Conservation (phyloP, 1,140 invertebrate genomes). For the Magallana ariakensis region DNA sequence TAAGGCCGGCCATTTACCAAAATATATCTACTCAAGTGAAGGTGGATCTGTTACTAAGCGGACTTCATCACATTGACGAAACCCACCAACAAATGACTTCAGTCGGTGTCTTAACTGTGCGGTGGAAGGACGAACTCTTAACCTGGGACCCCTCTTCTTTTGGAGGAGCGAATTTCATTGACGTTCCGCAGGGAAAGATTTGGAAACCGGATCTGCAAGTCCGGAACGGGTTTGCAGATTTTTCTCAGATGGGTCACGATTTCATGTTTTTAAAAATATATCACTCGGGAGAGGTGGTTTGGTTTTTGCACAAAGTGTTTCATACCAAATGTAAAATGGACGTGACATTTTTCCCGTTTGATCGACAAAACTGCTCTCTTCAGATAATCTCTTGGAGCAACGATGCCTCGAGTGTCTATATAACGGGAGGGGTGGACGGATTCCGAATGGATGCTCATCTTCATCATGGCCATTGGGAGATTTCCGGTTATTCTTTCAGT, state of each 20-base stretch:
- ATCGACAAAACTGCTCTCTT: conserved; percentile 45
- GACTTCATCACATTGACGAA: conserved; percentile 3
- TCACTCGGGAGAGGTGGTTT: conserved; percentile 32
- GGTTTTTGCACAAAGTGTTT: conserved; percentile 33
- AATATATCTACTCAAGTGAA: background rate
- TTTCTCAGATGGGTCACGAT: background rate
- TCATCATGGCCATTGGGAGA: background rate
- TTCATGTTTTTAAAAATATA: conserved; percentile 30
- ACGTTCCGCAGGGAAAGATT: conserved; percentile 86
- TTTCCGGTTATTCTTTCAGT: background rate
- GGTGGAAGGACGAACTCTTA: conserved; percentile 97
- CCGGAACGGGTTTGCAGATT: conserved; percentile 74
- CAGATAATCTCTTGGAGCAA: conserved; percentile 41
- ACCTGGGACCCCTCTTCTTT: conserved; percentile 96
- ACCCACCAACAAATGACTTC: conserved; percentile 10
- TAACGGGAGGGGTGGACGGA: background rate
- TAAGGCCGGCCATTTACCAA: conserved; percentile 5
- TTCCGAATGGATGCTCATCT: background rate
- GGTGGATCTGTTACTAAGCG: background rate
- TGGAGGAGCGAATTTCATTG: conserved; percentile 89
- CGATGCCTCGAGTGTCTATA: background rate
- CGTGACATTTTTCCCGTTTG: conserved; percentile 46
- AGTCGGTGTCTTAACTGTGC: conserved; percentile 18
- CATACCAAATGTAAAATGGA: conserved; percentile 40
- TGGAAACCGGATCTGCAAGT: conserved; percentile 84